Percentiles rank a stretch among this genome's conserved stretches.
Conservation (phyloP, 2,888 invertebrate genomes). For the Teleogryllus oceanicus region DNA sequence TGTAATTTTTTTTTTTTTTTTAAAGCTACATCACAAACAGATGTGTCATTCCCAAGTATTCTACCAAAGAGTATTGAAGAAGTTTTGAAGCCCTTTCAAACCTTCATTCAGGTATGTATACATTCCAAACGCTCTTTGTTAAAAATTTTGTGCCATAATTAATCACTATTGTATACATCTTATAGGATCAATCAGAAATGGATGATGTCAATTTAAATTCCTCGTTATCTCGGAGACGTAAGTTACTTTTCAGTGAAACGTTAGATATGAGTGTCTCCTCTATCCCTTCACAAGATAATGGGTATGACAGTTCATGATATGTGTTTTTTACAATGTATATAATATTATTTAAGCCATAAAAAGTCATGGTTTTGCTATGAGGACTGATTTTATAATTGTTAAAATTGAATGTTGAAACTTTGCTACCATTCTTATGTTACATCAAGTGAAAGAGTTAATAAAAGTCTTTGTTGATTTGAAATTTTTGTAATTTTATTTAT, state of each 20-base stretch:
- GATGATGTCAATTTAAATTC: constrained; percentile 32
- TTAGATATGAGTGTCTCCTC: constrained; percentile 10
- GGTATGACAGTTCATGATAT: not conserved
- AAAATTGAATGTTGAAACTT: too few species aligned
- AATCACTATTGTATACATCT: not conserved
- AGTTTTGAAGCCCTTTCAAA: constrained; percentile 60
- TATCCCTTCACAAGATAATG: not conserved
- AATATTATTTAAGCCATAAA: not conserved
- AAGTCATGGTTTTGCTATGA: too few species aligned
- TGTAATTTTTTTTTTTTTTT: constrained; percentile 29
- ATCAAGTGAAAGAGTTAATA: not conserved
- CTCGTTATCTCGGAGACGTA: constrained; percentile 27
- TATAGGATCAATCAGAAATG: constrained; percentile 24
- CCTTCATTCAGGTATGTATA: constrained; percentile 50
- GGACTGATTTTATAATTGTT: too few species aligned
- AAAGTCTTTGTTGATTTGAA: not conserved
- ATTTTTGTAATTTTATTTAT: not conserved
- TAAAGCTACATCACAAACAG: constrained; percentile 65
- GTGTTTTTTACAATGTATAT: not conserved
- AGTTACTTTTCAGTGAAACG: constrained; percentile 25
- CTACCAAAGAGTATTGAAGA: constrained; percentile 62
- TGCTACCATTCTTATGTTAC: not conserved
- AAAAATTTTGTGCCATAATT: not conserved
- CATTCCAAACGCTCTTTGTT: too few species aligned
- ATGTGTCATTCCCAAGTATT: constrained; percentile 60